phyloP scores from a whole-genome alignment of 2,888 invertebrate species.

The Agrilus cyanescens region DNA sequence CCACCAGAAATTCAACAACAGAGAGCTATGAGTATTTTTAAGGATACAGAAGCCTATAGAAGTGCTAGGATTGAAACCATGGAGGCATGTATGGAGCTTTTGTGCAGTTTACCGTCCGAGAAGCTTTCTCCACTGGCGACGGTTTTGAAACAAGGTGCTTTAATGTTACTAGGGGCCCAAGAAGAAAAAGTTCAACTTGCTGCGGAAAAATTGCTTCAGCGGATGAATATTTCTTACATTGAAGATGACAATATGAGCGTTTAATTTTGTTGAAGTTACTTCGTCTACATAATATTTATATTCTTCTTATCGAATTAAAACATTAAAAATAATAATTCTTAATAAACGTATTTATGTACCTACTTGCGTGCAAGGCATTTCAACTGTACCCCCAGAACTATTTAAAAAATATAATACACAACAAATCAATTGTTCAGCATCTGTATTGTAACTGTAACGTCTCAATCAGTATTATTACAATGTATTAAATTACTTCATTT shows the following conservation, averaged over 20 bases:
- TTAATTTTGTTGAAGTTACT: slow-evolving; percentile 7
- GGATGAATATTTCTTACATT: slow-evolving; percentile 34
- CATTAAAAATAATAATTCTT: too few relatives aligned
- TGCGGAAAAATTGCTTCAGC: slow-evolving; percentile 30
- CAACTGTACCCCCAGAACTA: background rate
- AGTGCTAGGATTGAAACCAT: slow-evolving; percentile 77
- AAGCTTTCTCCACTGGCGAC: slow-evolving; percentile 31
- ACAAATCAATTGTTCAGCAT: too few relatives aligned
- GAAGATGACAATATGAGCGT: slow-evolving; percentile 30
- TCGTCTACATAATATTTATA: background rate
- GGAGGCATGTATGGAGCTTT: slow-evolving; percentile 70
- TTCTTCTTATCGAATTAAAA: too few relatives aligned
- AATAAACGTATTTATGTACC: background rate
- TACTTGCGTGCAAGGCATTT: background rate
- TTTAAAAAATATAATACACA: too few relatives aligned
- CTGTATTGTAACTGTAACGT: too few relatives aligned
- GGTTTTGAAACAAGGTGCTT: slow-evolving; percentile 33
- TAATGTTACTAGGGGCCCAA: slow-evolving; percentile 30
- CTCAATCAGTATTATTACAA: too few relatives aligned
- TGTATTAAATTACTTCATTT: too few relatives aligned
- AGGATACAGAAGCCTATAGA: slow-evolving; percentile 77
- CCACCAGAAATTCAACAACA: slow-evolving; percentile 78
- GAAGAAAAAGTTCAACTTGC: slow-evolving; percentile 33
- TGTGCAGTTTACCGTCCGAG: slow-evolving; percentile 31
- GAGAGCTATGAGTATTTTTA: slow-evolving; percentile 66